Percentiles rank a stretch among this genome's conserved stretches.
These are phyloP conservation scores for Caenorhabditis imperialis DNA, from an alignment of 2,888 invertebrate species.

Conservation along the genomic window DNA sequence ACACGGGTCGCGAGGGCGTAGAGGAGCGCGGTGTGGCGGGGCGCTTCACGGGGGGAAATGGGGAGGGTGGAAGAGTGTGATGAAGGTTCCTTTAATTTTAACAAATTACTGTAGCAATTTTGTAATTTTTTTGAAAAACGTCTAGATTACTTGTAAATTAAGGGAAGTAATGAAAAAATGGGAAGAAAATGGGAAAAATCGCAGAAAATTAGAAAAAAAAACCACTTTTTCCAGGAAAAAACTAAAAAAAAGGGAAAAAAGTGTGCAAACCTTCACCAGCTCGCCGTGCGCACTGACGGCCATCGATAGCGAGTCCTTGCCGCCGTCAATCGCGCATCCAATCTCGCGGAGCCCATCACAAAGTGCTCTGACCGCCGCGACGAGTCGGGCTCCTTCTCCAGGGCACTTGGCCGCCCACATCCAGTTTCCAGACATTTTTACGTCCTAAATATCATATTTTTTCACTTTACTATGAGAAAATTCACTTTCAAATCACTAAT, in stretches of 20 bases:
- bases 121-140: no score
- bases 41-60: no score
- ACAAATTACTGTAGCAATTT: no score
- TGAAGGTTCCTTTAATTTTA: no score
- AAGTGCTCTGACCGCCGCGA: constrained; percentile 90
- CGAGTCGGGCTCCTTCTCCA: constrained; percentile 91
- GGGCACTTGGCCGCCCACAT: constrained; percentile 99
- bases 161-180: no score
- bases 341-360: constrained; percentile 87
- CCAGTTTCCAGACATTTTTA: constrained; percentile 99
- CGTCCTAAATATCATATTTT: constrained; percentile 83
- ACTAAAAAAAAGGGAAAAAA: background rate
- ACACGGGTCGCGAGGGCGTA: no score
- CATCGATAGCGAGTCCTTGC: constrained; percentile 97
- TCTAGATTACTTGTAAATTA: no score
- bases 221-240: background rate
- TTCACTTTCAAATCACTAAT: constrained; percentile 81
- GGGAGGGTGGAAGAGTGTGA: no score
- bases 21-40: no score
- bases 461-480: background rate
- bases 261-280: constrained; percentile 58
- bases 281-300: constrained; percentile 86
- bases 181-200: no score
- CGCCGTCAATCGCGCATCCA: constrained; percentile 93
- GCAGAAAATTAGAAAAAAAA: no score